phyloP scores from a whole-genome alignment of 2,888 invertebrate genomes.

The Hyalella azteca region DNA sequence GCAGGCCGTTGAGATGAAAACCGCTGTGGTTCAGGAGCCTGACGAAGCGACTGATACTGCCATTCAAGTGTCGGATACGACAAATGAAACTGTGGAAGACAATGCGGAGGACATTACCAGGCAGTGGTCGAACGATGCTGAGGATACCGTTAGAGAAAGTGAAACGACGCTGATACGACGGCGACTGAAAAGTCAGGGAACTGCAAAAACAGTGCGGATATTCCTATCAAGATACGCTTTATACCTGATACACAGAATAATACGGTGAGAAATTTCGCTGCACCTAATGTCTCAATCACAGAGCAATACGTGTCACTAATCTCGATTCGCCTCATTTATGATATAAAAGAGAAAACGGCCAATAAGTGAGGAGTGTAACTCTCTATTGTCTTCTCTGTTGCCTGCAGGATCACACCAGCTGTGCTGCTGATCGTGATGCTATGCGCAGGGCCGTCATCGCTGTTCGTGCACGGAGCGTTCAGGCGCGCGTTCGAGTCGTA shows the following conservation, averaged over 20 bases:
- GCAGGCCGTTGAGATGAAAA: too few species aligned
- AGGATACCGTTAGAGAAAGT: too few species aligned
- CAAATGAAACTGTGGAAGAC: too few species aligned
- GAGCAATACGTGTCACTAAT: neutral
- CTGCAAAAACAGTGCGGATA: neutral
- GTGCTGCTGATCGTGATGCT: constrained; percentile 9
- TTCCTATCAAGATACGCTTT: neutral
- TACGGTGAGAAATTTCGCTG: neutral
- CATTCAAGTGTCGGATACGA: too few species aligned
- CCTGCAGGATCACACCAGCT: neutral
- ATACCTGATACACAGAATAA: neutral
- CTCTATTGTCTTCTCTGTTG: neutral
- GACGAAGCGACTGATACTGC: too few species aligned
- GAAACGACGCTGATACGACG: too few species aligned
- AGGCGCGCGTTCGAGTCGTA: constrained; percentile 5
- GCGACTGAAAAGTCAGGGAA: neutral
- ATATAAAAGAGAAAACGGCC: too few species aligned
- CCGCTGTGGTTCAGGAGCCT: too few species aligned
- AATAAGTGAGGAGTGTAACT: neutral
- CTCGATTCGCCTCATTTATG: neutral
- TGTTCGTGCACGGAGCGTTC: constrained; percentile 39
- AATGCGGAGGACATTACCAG: too few species aligned
- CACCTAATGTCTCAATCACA: neutral
- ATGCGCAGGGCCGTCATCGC: constrained; percentile 36
- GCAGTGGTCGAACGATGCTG: too few species aligned